Evolutionary conservation across 2,113 vertebrate species (phyloP).

Genomic region (Amblyopsis rosae): DNA sequence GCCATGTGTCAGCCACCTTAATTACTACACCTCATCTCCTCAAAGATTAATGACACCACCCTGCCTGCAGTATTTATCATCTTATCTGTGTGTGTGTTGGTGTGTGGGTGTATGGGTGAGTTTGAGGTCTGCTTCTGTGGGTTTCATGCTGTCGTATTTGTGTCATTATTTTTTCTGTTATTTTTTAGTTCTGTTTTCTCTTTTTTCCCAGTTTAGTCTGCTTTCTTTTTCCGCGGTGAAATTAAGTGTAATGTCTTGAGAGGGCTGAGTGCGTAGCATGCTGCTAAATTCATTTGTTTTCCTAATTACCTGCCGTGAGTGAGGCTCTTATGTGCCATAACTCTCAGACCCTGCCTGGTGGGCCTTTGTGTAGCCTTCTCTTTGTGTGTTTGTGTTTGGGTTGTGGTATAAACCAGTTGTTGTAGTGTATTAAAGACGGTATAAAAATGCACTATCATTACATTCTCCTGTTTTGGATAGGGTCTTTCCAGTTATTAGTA

Average conservation of each 20-base stretch:
- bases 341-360: constrained; percentile 23
- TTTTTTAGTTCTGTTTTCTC: too few species aligned
- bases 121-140: background rate
- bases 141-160: background rate
- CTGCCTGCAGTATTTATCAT: constrained; percentile 53
- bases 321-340: constrained; percentile 41
- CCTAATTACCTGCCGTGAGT: constrained; percentile 56
- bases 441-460: too few species aligned
- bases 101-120: background rate
- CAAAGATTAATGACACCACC: constrained; percentile 63
- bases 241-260: constrained; percentile 38
- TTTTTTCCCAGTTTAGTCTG: constrained; percentile 6
- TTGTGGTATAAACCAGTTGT: background rate
- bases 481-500: too few species aligned
- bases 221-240: constrained; percentile 7
- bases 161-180: background rate
- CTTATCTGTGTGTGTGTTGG: constrained; percentile 43
- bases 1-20: constrained; percentile 65
- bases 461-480: too few species aligned
- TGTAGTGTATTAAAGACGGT: background rate
- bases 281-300: constrained; percentile 63
- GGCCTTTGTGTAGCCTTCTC: constrained; percentile 1
- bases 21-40: constrained; percentile 66
- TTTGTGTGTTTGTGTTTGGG: background rate
- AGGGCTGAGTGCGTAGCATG: constrained; percentile 30